Conservation (phyloP, 2,888 invertebrate species). For the Abscondita cerata region DNA sequence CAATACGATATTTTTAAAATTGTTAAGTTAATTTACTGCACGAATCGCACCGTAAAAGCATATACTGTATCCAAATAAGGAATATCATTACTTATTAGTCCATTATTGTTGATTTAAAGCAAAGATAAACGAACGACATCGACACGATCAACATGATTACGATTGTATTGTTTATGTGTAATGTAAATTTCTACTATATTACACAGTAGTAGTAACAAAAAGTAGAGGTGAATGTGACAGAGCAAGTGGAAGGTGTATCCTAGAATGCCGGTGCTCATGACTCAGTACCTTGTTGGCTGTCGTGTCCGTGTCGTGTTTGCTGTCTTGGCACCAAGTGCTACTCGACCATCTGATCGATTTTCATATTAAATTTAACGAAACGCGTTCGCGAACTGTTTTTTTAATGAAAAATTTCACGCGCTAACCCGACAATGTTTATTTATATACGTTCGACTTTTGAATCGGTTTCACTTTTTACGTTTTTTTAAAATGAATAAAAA, state of each 20-base stretch:
- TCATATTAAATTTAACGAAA: background rate
- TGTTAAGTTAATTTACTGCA: too few species aligned
- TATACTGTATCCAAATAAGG: conserved; percentile 6
- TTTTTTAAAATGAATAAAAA: too few species aligned
- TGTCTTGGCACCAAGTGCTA: conserved; percentile 12
- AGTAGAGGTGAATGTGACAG: conserved; percentile 27
- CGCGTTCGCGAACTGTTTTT: background rate
- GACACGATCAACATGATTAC: conserved; percentile 24
- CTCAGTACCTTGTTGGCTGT: conserved; percentile 51
- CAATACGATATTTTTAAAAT: too few species aligned
- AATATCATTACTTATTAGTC: conserved; percentile 7
- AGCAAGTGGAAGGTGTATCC: conserved; percentile 30
- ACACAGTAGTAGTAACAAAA: conserved; percentile 15
- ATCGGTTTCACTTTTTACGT: background rate
- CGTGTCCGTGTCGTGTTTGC: conserved; percentile 44
- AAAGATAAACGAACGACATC: conserved; percentile 14
- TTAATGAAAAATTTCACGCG: too few species aligned
- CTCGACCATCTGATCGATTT: conserved; percentile 26
- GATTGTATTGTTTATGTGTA: conserved; percentile 23
- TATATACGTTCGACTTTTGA: too few species aligned
- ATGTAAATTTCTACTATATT: conserved; percentile 15
- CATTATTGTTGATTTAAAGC: conserved; percentile 13
- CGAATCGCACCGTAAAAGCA: too few species aligned
- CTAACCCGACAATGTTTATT: too few species aligned
- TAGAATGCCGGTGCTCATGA: conserved; percentile 40